Percentiles rank a stretch among this genome's conserved stretches.
These are phyloP conservation scores for Pygoscelis antarcticus DNA, from an alignment of 2,113 vertebrate genomes.

Conservation along the genomic window DNA sequence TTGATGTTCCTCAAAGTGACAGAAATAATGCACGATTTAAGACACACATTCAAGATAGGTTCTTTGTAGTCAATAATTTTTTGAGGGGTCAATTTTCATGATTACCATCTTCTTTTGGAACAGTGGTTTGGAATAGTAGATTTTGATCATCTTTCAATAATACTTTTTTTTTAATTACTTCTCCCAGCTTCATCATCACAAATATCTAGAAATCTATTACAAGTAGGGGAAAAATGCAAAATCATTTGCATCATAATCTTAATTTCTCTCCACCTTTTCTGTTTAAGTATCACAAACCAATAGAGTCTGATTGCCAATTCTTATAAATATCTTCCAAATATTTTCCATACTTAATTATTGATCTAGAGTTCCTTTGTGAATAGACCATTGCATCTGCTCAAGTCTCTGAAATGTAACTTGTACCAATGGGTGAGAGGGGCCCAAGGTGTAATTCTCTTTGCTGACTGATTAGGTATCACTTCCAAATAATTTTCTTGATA, in stretches of 20 bases:
- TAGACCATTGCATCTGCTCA: neutral
- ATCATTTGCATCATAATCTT: neutral
- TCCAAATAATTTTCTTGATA: neutral
- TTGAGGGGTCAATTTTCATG: neutral
- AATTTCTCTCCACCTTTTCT: neutral
- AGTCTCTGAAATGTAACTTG: neutral
- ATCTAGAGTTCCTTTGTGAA: neutral
- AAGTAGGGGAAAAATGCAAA: neutral
- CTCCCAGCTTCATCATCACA: neutral
- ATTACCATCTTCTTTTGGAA: neutral
- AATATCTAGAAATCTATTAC: neutral
- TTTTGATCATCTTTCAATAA: neutral
- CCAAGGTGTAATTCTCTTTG: neutral
- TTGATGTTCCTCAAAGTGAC: neutral
- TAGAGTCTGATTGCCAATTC: neutral
- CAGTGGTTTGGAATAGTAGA: neutral
- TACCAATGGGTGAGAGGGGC: neutral
- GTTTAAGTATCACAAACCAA: neutral
- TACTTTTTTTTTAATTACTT: neutral
- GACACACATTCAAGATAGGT: neutral
- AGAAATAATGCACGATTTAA: neutral
- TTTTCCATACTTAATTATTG: neutral
- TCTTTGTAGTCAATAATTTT: neutral
- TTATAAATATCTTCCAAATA: neutral
- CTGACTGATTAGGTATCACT: neutral